A percentile compares a stretch with the other conserved stretches of the same genome.
Evolutionary conservation across 1,140 invertebrate genomes (phyloP).

Genomic region (Lysiphlebus fabarum): DNA sequence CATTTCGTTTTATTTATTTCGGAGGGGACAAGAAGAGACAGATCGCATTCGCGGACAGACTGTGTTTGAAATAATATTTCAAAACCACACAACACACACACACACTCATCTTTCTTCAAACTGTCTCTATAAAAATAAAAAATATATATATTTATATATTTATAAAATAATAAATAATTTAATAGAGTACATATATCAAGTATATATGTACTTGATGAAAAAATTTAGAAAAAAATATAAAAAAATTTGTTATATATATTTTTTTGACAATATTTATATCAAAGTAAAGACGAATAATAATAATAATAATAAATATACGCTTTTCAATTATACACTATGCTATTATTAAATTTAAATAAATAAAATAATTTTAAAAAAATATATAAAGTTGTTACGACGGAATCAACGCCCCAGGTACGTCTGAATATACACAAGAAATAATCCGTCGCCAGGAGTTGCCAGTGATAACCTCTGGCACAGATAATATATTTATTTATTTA

Average conservation of each 20-base stretch:
- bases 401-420: constrained; percentile 29
- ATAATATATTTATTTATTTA: constrained; percentile 38
- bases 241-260: no score
- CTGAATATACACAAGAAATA: constrained; percentile 41
- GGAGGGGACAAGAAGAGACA: background rate
- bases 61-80: constrained; percentile 20
- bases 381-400: constrained; percentile 8
- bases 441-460: constrained; percentile 35
- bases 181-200: no score
- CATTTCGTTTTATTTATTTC: background rate
- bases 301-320: no score
- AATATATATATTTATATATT: background rate
- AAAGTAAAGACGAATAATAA: no score
- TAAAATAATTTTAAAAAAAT: background rate
- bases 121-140: background rate
- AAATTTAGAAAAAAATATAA: no score
- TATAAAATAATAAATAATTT: no score
- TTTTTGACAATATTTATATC: no score
- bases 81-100: constrained; percentile 8
- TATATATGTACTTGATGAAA: no score
- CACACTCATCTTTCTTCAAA: constrained; percentile 19
- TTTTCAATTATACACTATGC: no score
- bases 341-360: no score
- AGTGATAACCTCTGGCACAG: constrained; percentile 35
- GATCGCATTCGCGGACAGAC: constrained; percentile 18